phyloP scores from a whole-genome alignment of 2,113 vertebrate species.

The Oostethus manadensis region DNA sequence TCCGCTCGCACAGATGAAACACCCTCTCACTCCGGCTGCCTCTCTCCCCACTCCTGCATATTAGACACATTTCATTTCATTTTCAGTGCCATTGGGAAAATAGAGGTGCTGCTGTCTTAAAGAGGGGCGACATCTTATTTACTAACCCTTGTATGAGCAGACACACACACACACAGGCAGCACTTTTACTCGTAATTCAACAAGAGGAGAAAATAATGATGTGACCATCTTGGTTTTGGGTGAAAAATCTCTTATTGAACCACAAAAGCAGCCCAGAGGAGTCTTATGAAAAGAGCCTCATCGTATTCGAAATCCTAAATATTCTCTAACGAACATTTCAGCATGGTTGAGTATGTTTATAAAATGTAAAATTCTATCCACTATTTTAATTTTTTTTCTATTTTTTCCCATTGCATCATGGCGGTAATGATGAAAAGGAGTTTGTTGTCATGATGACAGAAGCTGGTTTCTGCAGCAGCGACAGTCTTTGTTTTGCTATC shows the following conservation, averaged over 20 bases:
- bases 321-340: not conserved
- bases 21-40: constrained; percentile 60
- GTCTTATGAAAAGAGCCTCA: constrained; percentile 4
- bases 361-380: not conserved
- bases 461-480: constrained; percentile 58
- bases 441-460: constrained; percentile 38
- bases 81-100: constrained; percentile 57
- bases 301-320: not conserved
- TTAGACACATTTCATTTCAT: constrained; percentile 74
- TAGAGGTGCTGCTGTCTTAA: constrained; percentile 63
- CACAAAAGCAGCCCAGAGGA: constrained; percentile 9
- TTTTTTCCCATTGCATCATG: not conserved
- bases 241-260: constrained; percentile 24
- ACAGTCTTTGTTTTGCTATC: constrained; percentile 66
- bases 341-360: not conserved
- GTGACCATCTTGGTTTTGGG: constrained; percentile 32
- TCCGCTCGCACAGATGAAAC: constrained; percentile 71
- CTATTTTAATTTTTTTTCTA: constrained; percentile 1
- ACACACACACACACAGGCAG: not conserved
- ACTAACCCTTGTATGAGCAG: constrained; percentile 30
- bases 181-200: constrained; percentile 19
- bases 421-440: constrained; percentile 15
- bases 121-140: constrained; percentile 59
- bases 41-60: constrained; percentile 58
- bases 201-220: constrained; percentile 38